Evolutionary conservation across 2,113 vertebrate genomes (phyloP).

Genomic region (Drymodes brunneopygia): DNA sequence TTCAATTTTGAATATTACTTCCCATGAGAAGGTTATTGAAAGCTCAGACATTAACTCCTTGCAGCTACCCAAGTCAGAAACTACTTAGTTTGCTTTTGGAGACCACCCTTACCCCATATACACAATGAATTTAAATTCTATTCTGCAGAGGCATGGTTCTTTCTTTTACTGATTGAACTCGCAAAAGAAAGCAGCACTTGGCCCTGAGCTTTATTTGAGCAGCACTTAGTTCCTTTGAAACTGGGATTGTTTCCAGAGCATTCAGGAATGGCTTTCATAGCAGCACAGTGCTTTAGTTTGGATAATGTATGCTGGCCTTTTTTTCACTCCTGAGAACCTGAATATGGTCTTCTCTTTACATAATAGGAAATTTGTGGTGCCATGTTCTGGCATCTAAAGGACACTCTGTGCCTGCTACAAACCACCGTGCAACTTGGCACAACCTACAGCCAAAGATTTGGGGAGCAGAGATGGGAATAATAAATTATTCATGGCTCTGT

Average conservation of each 20-base stretch:
- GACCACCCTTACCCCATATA: neutral
- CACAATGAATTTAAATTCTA: neutral
- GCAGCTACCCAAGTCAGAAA: neutral
- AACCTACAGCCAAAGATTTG: neutral
- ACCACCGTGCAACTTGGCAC: neutral
- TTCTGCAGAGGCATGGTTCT: neutral
- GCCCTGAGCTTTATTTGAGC: slow-evolving; percentile 11
- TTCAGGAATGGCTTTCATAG: slow-evolving; percentile 48
- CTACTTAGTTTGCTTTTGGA: neutral
- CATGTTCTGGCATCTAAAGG: neutral
- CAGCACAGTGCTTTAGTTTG: slow-evolving; percentile 29
- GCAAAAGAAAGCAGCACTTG: neutral
- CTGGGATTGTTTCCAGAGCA: slow-evolving; percentile 43
- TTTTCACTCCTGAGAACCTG: slow-evolving; percentile 14
- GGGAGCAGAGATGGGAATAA: neutral
- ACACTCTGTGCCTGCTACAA: slow-evolving; percentile 30
- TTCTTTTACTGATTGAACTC: neutral
- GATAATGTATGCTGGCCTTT: slow-evolving; percentile 31
- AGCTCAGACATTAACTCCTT: neutral
- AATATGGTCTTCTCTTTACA: slow-evolving; percentile 20
- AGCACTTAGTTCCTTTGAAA: slow-evolving; percentile 26
- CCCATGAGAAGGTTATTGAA: neutral
- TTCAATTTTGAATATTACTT: neutral
- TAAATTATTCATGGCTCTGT: neutral
- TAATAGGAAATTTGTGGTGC: slow-evolving; percentile 15